Evolutionary conservation across 2,113 vertebrate genomes (phyloP).

Genomic region (Dipodomys ordii): DNA sequence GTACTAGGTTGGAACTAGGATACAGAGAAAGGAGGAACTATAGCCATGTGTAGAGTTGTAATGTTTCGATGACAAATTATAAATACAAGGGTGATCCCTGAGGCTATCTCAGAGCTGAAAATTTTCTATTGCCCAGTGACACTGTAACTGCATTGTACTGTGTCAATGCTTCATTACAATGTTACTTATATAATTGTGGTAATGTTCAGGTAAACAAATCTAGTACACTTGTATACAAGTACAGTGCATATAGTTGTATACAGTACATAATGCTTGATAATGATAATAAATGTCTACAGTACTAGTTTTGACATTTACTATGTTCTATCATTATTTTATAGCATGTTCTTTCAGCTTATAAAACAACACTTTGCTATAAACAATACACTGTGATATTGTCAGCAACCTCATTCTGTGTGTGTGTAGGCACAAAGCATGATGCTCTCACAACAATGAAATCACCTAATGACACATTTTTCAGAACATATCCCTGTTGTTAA

Average conservation of each 20-base stretch:
- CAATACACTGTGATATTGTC: background rate
- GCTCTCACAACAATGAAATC: background rate
- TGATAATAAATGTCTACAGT: background rate
- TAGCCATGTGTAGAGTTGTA: background rate
- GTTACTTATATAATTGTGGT: background rate
- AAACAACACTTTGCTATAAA: background rate
- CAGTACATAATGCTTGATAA: background rate
- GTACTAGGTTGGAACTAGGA: background rate
- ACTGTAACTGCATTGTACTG: background rate
- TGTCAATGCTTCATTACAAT: too few relatives aligned
- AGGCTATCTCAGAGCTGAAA: background rate
- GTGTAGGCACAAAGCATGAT: too few relatives aligned
- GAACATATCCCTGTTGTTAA: background rate
- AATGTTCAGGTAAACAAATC: background rate
- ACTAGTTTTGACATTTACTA: background rate
- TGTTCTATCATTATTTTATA: background rate
- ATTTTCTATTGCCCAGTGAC: background rate
- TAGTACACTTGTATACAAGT: background rate
- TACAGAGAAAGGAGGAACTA: background rate
- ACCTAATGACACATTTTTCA: background rate
- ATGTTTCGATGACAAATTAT: background rate
- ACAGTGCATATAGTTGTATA: background rate
- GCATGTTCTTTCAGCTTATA: background rate
- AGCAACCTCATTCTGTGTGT: background rate
- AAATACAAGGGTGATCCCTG: background rate